Base-by-base conservation (phyloP, 1,140 invertebrate species). In the Heterodera carotae region DNA sequence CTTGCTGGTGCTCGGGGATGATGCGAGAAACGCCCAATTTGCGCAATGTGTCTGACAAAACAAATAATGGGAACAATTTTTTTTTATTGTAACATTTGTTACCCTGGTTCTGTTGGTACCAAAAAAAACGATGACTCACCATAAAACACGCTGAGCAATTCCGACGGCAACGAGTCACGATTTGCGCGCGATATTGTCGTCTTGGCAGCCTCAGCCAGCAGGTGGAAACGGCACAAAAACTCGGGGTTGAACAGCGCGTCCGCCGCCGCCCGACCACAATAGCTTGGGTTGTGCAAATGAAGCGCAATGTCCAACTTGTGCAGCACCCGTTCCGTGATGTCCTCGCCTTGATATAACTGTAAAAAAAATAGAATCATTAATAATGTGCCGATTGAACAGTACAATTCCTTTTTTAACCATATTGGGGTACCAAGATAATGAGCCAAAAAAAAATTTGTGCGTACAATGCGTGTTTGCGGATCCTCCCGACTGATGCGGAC, bases 321-420 rank as follows among this genome's bases (percentile, higher is more conserved):
- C 60, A 62, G 60, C 60, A 62, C 60, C 8, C 60, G 60, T 22
- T 62, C 60, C n/a, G 60, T 62, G 60, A 62, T 62, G 60, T 62
- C 60, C 60, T 25, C 29, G 8, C 2, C 60, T 31, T 2, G 29
- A 22, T 62, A 62, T 2, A 31, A 25, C 60, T 62, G 7, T 8
- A 62, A 7, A 62, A 31, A 12, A 22, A 62, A 62, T 31, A 8
- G 7, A 12, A 39, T 8, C 12, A 39, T 12, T 22, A 62, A 25
- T 12, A 31, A 31, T 1, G 59, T 6, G 59, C 59, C 29, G 4
- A 6, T 62, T 18, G 18, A 62, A 39, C 36, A 6, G 4, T 6
- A 62, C 18, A 29, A 62, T 18, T 62, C 59, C 29, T 62, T 62
- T 62, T 18, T 5, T 39, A 39, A 39, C 59, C 59, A 62, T 6